Evolutionary conservation across 2,888 invertebrate species (phyloP).

Genomic region (Aphodius sticticus): DNA sequence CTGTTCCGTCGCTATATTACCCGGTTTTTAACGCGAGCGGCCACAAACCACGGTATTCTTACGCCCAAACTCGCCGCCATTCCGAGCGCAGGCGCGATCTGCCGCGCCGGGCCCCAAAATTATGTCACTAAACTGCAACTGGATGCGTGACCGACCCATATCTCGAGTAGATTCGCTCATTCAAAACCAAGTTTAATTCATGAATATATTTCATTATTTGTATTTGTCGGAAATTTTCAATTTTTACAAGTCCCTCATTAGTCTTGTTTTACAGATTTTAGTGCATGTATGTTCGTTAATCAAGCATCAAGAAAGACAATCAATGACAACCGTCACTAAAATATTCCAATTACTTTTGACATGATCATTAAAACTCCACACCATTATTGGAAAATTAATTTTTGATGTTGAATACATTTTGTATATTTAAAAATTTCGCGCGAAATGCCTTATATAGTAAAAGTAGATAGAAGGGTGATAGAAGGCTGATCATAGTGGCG

Average conservation of each 20-base stretch:
- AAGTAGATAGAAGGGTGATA: too few species aligned
- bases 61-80: conserved; percentile 46
- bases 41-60: conserved; percentile 6
- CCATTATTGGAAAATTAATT: too few species aligned
- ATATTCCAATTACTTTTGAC: too few species aligned
- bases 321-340: too few species aligned
- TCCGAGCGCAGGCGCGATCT: conserved; percentile 42
- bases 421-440: too few species aligned
- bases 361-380: too few species aligned
- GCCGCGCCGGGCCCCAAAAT: conserved; percentile 5
- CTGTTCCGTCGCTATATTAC: conserved; percentile 26
- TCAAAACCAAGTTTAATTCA: not conserved
- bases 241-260: not conserved
- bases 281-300: too few species aligned
- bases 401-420: too few species aligned
- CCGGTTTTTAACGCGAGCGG: not conserved
- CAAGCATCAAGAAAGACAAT: too few species aligned
- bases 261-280: too few species aligned
- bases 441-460: too few species aligned
- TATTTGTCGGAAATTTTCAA: not conserved
- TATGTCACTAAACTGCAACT: not conserved
- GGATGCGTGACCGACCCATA: not conserved
- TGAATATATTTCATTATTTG: not conserved
- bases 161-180: not conserved
- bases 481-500: too few species aligned